Percentiles rank a stretch among this genome's conserved stretches.
phyloP scores from a whole-genome alignment of 2,888 invertebrate genomes.

The Syritta pipiens region DNA sequence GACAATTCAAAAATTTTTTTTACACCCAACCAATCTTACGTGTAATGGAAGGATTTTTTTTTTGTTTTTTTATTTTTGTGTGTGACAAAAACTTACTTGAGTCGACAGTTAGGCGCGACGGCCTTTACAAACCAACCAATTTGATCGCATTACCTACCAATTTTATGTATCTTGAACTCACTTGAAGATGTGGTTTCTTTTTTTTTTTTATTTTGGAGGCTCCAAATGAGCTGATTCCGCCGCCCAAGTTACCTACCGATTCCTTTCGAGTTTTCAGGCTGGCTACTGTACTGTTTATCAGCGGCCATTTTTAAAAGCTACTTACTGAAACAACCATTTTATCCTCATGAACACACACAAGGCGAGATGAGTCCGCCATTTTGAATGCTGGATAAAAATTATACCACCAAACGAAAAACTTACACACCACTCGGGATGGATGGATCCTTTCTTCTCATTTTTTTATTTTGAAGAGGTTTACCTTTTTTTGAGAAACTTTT shows the following conservation, averaged over 20 bases:
- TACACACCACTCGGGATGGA: conserved; percentile 56
- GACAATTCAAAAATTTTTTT: too few species aligned
- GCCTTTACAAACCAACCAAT: conserved; percentile 3
- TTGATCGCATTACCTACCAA: neutral
- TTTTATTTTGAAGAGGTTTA: too few species aligned
- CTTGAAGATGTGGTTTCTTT: neutral
- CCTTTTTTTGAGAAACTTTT: too few species aligned
- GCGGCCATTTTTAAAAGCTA: conserved; percentile 29
- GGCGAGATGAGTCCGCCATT: neutral
- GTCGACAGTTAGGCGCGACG: conserved; percentile 13
- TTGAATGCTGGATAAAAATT: conserved; percentile 29
- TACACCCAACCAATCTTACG: conserved; percentile 27
- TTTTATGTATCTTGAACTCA: neutral
- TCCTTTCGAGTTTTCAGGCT: conserved; percentile 25
- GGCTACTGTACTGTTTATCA: too few species aligned
- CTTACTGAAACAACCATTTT: conserved; percentile 48
- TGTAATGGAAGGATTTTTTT: conserved; percentile 28
- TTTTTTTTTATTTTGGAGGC: conserved; percentile 16
- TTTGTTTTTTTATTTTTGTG: too few species aligned
- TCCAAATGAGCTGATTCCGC: neutral
- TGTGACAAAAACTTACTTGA: conserved; percentile 57
- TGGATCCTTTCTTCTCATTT: too few species aligned
- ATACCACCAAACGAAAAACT: conserved; percentile 30
- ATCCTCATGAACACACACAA: neutral
- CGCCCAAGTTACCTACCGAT: conserved; percentile 50